Base-by-base conservation (phyloP, 2,113 vertebrate genomes). In the Bubo blakistoni region DNA sequence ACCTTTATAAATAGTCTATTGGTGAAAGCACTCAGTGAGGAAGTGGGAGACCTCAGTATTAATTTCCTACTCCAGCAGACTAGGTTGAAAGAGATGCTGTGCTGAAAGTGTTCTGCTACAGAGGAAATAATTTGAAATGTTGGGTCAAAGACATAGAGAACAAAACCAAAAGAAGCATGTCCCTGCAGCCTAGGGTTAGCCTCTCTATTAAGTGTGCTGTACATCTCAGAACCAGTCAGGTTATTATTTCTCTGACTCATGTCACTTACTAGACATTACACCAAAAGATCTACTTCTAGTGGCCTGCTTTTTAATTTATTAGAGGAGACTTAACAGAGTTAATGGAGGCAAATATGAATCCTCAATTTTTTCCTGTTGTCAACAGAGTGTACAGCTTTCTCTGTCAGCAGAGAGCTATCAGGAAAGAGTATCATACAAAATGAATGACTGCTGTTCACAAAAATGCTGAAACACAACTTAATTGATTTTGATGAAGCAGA, bases 11-110 rank as follows among this genome's bases (percentile, higher is more conserved):
- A 97, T 86, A 95, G 94, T 58, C 94, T 95, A 1, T 51, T 11
- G 38, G 85, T 59, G 81, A 82, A 96, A 93, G 91, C 81, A 96
- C 93, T 95, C 81, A 76, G 78, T 66, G 78, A 95, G 93, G 94
- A 97, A 96, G 85, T 90, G 90, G 81, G 58, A 96, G 62, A 96
- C 94, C 93, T 95, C 96, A 96, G 81, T 69, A 94, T 90, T 94
- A 94, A 96, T 96, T 94, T 89, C 89, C 90, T 88, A 62, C 84
- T 96, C 58, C 54, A 88, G 34, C 49, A 87, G 84, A 77, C 21
- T 26, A 59, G 17, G 57, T 38, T 86, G 78, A 91, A 96, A 96
- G 49, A 25, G 71, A 83, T 85, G 85, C 30, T 86, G 54, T 58
- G 44, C 81, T 88, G 62, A 90, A 69, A 95, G 83, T 62, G 22